phyloP scores from a whole-genome alignment of 2,113 vertebrate species.

The Clupea harengus region DNA sequence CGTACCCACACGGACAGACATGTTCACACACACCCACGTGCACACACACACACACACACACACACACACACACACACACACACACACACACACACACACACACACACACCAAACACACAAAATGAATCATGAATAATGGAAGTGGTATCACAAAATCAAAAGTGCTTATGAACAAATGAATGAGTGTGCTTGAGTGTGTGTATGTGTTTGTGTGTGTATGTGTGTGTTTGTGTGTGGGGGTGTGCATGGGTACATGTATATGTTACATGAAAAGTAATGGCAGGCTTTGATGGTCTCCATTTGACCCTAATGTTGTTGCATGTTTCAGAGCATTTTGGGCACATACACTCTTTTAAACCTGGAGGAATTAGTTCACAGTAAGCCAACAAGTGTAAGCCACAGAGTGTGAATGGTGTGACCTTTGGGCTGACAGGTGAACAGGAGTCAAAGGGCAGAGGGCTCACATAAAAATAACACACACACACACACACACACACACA shows the following conservation, averaged over 20 bases:
- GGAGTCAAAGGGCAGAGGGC: background rate
- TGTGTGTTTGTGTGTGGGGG: background rate
- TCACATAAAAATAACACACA: background rate
- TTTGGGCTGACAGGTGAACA: background rate
- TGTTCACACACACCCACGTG: background rate
- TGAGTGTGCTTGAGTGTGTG: constrained; percentile 10
- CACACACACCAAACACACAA: constrained; percentile 17
- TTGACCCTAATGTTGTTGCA: background rate
- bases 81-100: background rate
- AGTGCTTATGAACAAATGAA: constrained; percentile 20
- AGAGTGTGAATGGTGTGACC: constrained; percentile 15
- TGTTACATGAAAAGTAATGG: background rate
- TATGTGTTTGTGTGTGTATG: background rate
- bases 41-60: background rate
- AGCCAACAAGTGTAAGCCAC: constrained; percentile 5
- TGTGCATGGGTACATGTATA: background rate
- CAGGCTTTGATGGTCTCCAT: constrained; percentile 8
- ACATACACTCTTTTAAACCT: constrained; percentile 15
- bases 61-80: background rate
- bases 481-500: constrained; percentile 9
- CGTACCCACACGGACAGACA: constrained; percentile 33
- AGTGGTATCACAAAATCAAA: constrained; percentile 41
- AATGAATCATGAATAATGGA: constrained; percentile 41
- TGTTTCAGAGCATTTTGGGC: constrained; percentile 18
- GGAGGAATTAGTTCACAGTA: constrained; percentile 18